These are phyloP conservation scores for Ornithoptera alexandrae DNA, from an alignment of 2,888 invertebrate genomes.

Conservation along the genomic window DNA sequence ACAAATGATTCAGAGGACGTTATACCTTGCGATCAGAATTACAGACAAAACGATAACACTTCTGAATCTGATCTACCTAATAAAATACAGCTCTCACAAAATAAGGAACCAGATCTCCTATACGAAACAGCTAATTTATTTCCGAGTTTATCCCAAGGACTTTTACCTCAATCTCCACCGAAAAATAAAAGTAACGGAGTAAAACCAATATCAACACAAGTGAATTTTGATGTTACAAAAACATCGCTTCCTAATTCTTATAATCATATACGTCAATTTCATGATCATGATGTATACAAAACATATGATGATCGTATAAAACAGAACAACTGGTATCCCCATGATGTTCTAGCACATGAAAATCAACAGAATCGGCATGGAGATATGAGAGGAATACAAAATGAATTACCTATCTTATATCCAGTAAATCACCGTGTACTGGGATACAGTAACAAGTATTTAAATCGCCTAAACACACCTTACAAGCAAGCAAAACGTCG, in stretches of 20 bases:
- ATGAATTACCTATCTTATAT: neutral
- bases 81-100: constrained; percentile 32
- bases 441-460: neutral
- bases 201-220: neutral
- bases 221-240: neutral
- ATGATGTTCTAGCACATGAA: constrained; percentile 1
- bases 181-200: constrained; percentile 1
- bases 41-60: constrained; percentile 33
- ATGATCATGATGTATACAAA: neutral
- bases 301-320: neutral
- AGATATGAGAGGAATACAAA: constrained; percentile 4
- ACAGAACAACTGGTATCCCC: neutral
- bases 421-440: neutral
- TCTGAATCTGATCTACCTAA: constrained; percentile 40
- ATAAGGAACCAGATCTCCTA: constrained; percentile 47
- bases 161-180: neutral
- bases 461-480: constrained; percentile 1
- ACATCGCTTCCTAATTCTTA: constrained; percentile 24
- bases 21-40: constrained; percentile 37
- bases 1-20: constrained; percentile 38
- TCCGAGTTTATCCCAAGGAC: constrained; percentile 42
- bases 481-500: constrained; percentile 6
- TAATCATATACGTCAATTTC: constrained; percentile 16
- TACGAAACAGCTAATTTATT: constrained; percentile 59
- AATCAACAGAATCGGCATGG: constrained; percentile 2